Base-by-base conservation (phyloP, 2,888 invertebrate species). In the Pemphredon lugubris region DNA sequence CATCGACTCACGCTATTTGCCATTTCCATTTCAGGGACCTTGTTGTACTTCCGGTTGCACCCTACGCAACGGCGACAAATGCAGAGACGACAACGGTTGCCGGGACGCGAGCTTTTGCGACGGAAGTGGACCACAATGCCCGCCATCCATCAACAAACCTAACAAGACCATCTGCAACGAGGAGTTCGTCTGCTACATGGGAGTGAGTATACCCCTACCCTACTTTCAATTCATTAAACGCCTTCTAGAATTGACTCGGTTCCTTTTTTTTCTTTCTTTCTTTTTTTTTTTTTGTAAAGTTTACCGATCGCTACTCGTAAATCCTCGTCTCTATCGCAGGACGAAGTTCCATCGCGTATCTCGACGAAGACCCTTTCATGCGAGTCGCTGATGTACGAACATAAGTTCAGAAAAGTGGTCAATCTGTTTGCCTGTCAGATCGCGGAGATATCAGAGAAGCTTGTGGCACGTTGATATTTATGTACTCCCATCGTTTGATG, bases 121-220 rank as follows among this genome's bases (percentile, higher is more conserved):
- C 91, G 97, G 97, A 42, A 91, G 94, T 75, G 93, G 95, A 75
- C 95, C 98, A 9, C 94, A 94, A 84, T 99, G 98, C 90, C 98
- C 98, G 44, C 94, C 94, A 37, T 96, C 97, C 71, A 92, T 94
- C 21, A 96, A 96, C 90, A 97, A 97, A 90, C 94, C 96, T 9
- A 97, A 98, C 90, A 95, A 96, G 88, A 97, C 97, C 1, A 94
- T 97, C 69, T 98, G 98, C 90, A 98, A 98, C 89, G 96, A 97
- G 88, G 97, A 97, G 88, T 98, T 98, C 85, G 97, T 98, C 63
- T 98, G 98, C 90, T 96, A 95, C 86, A 96, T 96, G 94, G 98
- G 98, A 88, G 96, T 96, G 90, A 92, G 94, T 92, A 32, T 58
- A 57, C 37, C 50, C 37, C 0, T 16, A 37, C 3, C 30, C n/a